Conservation (phyloP, 2,797 vertebrate species). For the Anas capensis region DNA sequence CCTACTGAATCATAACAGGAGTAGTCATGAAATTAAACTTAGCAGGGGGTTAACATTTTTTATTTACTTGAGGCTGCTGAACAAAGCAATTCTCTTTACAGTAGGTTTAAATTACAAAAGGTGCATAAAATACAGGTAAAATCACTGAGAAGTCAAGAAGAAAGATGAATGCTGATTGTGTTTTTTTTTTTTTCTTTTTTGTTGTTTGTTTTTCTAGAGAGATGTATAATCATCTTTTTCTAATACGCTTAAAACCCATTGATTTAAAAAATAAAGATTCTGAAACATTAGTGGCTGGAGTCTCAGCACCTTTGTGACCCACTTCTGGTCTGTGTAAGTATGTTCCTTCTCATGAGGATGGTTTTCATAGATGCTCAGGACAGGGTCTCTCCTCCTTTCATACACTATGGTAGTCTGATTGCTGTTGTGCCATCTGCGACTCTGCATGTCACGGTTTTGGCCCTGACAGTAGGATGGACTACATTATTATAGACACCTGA, state of each 20-base stretch:
- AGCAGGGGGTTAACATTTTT: neutral
- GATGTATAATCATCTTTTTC: neutral
- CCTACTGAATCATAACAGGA: constrained; percentile 34
- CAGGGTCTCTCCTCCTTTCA: neutral
- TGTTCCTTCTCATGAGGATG: neutral
- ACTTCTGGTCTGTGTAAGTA: neutral
- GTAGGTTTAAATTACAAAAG: neutral
- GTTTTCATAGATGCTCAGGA: neutral
- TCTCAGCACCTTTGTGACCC: neutral
- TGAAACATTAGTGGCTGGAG: neutral
- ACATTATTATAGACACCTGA: neutral
- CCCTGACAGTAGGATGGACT: neutral
- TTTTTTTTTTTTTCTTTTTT: no score
- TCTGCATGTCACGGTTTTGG: neutral
- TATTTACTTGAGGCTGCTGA: constrained; percentile 20
- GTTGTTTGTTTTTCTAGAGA: neutral
- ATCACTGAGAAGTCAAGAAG: neutral
- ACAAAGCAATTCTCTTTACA: neutral
- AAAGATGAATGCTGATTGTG: neutral
- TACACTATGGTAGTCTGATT: neutral
- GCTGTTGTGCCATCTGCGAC: neutral
- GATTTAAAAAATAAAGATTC: neutral
- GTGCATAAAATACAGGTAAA: neutral
- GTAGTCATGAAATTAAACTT: constrained; percentile 44
- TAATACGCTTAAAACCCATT: neutral